Conservation (phyloP, 2,888 invertebrate species). For the Tetranychus piercei region DNA sequence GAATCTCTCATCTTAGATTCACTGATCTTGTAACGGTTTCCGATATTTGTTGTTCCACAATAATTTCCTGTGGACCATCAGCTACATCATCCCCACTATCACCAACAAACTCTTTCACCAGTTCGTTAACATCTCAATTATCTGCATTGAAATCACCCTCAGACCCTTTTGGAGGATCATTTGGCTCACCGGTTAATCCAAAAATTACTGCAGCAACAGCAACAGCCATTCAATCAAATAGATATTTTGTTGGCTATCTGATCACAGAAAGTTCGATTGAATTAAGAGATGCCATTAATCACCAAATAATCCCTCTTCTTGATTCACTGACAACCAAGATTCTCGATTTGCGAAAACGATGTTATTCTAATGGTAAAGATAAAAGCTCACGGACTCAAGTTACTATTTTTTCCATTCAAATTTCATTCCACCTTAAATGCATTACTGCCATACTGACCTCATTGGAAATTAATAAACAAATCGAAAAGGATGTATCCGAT, state of each 20-base stretch:
- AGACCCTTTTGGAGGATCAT: neutral
- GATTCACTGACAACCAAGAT: neutral
- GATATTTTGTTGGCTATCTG: neutral
- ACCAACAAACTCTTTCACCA: neutral
- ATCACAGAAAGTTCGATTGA: neutral
- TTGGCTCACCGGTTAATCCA: neutral
- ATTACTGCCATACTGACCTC: neutral
- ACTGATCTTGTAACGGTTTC: constrained; percentile 12
- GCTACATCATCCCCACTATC: neutral
- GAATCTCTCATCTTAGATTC: constrained; percentile 1
- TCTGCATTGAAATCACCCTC: neutral
- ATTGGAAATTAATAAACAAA: neutral
- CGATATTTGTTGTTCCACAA: constrained; percentile 12
- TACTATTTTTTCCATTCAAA: neutral
- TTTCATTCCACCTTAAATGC: neutral
- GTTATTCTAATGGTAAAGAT: neutral
- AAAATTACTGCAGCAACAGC: neutral
- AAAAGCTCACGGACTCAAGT: neutral
- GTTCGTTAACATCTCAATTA: neutral
- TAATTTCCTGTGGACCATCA: neutral
- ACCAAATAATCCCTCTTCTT: neutral
- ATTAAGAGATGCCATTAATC: neutral
- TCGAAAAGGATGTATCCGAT: neutral
- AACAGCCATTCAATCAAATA: neutral
- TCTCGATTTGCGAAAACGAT: neutral